Evolutionary conservation across 2,888 invertebrate genomes (phyloP), one percentile per base, ranked within the genome.

Genomic region (Eristalis pertinax): DNA sequence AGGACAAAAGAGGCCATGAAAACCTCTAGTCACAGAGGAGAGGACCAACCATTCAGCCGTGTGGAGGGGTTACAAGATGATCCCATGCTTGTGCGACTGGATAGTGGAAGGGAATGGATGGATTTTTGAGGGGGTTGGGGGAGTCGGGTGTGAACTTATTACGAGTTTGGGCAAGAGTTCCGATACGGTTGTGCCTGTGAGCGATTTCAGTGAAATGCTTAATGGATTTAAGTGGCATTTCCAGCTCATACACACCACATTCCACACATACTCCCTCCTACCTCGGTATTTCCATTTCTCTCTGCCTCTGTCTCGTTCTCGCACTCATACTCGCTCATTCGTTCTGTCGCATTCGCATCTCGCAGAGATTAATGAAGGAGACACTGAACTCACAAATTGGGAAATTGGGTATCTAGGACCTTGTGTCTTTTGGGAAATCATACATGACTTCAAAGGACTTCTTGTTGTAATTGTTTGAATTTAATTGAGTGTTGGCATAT

Each of bases 141-240:
- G 26, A 26, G 2, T 7, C 19, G 62, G 58, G 79, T 87, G 76
- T 76, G 84, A 87, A 87, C 87, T 87, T 87, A 69, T 84, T 87
- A 87, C 72, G 73, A 87, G 68, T 84, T 81, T 81, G 69, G 50
- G 50, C 43, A 50, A 43, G 56, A 63, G 74, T 70, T 75, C 26
- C 32, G 32, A 65, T 69, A 11, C 10, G 7, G 58, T 26, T 56
- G 56, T 38, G 68, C 65, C 83, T 83, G 72, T 76, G 68, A 68
- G 76, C 62, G 67, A 84, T 83, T 84, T 79, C 38, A 67, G 67
- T 50, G 41, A 83, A 79, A 70, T 73, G 74, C 83, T 78, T 72
- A 75, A 83, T 79, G 70, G 83, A 75, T 83, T 87, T 72, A 84
- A 87, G 79, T 80, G 78, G 83, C 78, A 82, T 75, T 86, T 83